Conservation (phyloP, 2,797 vertebrate species). For the Chromis chromis region DNA sequence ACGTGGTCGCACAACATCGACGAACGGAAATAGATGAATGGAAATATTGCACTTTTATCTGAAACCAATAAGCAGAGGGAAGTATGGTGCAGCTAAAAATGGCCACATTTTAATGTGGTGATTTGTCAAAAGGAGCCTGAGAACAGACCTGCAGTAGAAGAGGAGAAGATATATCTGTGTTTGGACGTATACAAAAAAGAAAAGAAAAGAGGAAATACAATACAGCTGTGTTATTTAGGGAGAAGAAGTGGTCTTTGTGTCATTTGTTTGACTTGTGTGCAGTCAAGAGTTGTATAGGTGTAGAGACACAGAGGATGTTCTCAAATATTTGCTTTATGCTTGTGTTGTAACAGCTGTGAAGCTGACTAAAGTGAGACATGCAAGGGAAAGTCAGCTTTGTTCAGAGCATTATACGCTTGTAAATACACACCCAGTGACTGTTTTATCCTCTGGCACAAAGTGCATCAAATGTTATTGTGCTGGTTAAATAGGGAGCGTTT, state of each 20-base stretch:
- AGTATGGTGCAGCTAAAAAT: slow-evolving; percentile 59
- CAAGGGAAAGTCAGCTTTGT: not conserved
- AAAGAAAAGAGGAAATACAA: slow-evolving; percentile 11
- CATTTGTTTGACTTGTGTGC: slow-evolving; percentile 9
- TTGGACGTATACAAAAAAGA: slow-evolving; percentile 45
- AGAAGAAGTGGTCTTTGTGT: slow-evolving; percentile 9
- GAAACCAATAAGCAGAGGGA: slow-evolving; percentile 80
- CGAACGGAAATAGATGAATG: slow-evolving; percentile 73
- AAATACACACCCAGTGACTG: slow-evolving; percentile 1
- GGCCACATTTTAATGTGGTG: slow-evolving; percentile 72
- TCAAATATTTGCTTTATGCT: not conserved
- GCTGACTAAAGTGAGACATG: not conserved
- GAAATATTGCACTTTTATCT: slow-evolving; percentile 82
- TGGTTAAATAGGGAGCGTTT: slow-evolving; percentile 38
- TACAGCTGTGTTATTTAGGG: slow-evolving; percentile 43
- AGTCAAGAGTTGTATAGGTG: not conserved
- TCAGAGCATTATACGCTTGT: not conserved
- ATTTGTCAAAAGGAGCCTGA: slow-evolving; percentile 73
- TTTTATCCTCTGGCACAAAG: slow-evolving; percentile 25
- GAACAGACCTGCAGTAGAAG: slow-evolving; percentile 38
- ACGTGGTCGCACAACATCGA: slow-evolving; percentile 34
- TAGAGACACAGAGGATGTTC: not conserved
- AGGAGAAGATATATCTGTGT: slow-evolving; percentile 71
- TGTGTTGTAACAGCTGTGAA: not conserved
- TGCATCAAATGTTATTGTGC: slow-evolving; percentile 39